Percentiles rank a stretch among this genome's conserved stretches.
Conservation (phyloP, 2,113 vertebrate genomes). For the Proterorhinus semilunaris region DNA sequence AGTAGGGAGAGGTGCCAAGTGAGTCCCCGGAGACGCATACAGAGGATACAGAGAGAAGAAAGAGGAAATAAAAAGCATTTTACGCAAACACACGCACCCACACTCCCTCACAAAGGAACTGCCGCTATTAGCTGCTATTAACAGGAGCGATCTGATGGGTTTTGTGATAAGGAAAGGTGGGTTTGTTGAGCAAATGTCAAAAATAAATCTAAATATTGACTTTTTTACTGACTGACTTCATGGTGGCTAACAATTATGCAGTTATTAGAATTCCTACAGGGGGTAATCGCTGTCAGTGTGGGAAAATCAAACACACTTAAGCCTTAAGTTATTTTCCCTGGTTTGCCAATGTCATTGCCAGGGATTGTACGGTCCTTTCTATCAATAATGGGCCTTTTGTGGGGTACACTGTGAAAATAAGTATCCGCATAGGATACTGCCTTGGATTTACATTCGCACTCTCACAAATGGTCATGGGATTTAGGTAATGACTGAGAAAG, state of each 20-base stretch:
- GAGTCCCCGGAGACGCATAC: constrained; percentile 70
- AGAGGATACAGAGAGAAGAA: constrained; percentile 69
- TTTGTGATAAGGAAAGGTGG: not conserved
- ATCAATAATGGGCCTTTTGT: no score
- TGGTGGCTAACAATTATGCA: not conserved
- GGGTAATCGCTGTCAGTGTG: not conserved
- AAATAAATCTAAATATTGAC: not conserved
- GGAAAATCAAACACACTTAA: not conserved
- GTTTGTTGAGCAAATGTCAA: not conserved
- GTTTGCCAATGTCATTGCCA: not conserved
- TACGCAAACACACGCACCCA: constrained; percentile 15
- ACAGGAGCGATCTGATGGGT: not conserved
- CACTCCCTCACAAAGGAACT: constrained; percentile 43
- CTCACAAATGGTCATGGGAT: no score
- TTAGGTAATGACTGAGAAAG: no score
- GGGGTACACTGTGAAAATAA: no score
- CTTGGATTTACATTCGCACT: no score
- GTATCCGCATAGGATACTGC: no score
- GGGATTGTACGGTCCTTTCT: no score
- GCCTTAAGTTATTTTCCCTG: not conserved
- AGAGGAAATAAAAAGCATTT: constrained; percentile 65
- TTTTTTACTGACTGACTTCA: not conserved
- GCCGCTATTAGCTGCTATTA: constrained; percentile 1
- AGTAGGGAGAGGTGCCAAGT: constrained; percentile 72
- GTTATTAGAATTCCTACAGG: not conserved